A percentile compares a stretch with the other conserved stretches of the same genome.
phyloP scores from a whole-genome alignment of 1,140 invertebrate genomes.

The Asbolus verrucosus region DNA sequence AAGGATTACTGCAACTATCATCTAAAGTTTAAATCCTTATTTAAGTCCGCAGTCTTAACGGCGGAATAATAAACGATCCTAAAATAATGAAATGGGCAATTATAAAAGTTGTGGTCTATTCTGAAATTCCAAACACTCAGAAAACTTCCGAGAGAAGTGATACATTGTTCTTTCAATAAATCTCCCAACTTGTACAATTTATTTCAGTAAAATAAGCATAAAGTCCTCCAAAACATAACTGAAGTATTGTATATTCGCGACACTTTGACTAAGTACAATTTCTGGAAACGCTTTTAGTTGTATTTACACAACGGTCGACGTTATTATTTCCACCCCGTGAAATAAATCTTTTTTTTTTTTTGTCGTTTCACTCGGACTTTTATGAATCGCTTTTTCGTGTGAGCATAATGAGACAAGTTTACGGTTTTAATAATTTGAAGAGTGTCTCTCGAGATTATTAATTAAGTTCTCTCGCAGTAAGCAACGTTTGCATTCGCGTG shows the following conservation, averaged over 20 bases:
- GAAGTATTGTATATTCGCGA: not conserved
- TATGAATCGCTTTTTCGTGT: slow-evolving; percentile 22
- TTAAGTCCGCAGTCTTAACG: slow-evolving; percentile 19
- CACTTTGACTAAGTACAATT: slow-evolving; percentile 1
- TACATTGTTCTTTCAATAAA: slow-evolving; percentile 40
- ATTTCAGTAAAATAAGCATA: slow-evolving; percentile 32
- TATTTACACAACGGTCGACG: not conserved
- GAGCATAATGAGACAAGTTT: slow-evolving; percentile 26
- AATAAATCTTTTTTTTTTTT: too few species aligned
- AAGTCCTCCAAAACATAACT: slow-evolving; percentile 20
- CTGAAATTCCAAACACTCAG: slow-evolving; percentile 14
- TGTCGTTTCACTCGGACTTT: slow-evolving; percentile 9
- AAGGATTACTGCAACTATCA: slow-evolving; percentile 14
- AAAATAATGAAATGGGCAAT: slow-evolving; percentile 19
- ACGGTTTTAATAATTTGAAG: slow-evolving; percentile 15
- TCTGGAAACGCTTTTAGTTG: slow-evolving; percentile 6
- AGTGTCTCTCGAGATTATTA: slow-evolving; percentile 30
- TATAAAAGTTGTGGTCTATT: slow-evolving; percentile 34
- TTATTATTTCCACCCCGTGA: not conserved
- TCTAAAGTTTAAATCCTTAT: slow-evolving; percentile 21
- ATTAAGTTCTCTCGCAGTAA: slow-evolving; percentile 18
- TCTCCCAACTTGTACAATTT: slow-evolving; percentile 34
- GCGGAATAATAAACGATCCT: slow-evolving; percentile 21
- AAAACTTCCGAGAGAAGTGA: slow-evolving; percentile 25
- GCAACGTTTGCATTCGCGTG: not conserved